Base-by-base conservation (phyloP, 1,140 invertebrate species). In the Venustaconcha ellipsiformis region DNA sequence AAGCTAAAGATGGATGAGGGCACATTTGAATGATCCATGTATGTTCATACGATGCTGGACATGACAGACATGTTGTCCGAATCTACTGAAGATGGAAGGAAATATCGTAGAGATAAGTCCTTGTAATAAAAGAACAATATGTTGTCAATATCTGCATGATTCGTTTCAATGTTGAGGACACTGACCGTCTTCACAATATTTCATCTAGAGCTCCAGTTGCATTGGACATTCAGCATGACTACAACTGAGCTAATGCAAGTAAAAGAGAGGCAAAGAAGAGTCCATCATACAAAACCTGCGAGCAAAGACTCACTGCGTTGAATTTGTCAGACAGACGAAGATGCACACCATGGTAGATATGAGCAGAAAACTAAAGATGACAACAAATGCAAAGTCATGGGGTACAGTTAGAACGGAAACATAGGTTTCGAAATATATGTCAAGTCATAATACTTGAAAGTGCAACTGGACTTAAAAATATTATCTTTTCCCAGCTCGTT, bases 251-350 rank as follows among this genome's bases (percentile, higher is more conserved):
- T 67, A 69, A 71, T 23, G 65, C 18, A 20, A 37, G 15, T 15
- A 55, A 63, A 66, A 57, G 20, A 17, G 14, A 14, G 11, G 70
- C 64, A 48, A 71, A 72, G 23, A 75, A 62, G 48, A 37, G 4
- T 82, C 78, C 68, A 73, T 82, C 48, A 56, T 60, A 23, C 67
- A 75, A 14, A 57, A 75, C 23, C 69, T 80, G 14, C 59, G 75
- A 58, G 72, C n/a, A 67, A 71, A 67, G 4, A 56, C 75, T n/a
- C 68, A 74, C n/a, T 80, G 80, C 60, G 80, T 78, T 56, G 72
- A 82, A 68, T 78, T 75, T 37, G 62, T 78, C 14, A 72, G 73
- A 65, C 20, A 67, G 30, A 17, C 66, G 57, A 78, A 76, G 13
- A 60, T 82, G 30, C 78, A 80, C 65, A 80, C 67, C 18, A 57